These are phyloP conservation scores for Heterodera schachtii DNA, from an alignment of 1,140 invertebrate genomes.

Conservation along the genomic window DNA sequence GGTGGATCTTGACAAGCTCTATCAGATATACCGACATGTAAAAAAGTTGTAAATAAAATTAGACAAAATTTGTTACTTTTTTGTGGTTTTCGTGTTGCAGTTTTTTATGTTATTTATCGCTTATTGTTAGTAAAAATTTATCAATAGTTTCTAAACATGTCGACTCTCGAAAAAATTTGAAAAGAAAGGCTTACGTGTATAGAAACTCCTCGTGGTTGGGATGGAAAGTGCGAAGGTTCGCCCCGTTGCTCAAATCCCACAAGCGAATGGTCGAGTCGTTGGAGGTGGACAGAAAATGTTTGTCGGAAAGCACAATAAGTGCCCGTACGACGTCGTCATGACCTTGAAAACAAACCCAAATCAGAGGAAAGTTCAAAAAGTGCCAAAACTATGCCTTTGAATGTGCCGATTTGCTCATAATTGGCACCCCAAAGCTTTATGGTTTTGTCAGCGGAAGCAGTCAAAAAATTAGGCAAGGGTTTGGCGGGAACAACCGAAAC, in stretches of 20 bases:
- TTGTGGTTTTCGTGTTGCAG: too few relatives aligned
- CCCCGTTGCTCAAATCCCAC: conserved; percentile 74
- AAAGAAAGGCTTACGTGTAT: conserved; percentile 70
- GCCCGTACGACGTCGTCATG: conserved; percentile 88
- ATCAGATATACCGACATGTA: too few relatives aligned
- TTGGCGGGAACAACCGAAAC: conserved; percentile 74
- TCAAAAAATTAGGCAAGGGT: conserved; percentile 33
- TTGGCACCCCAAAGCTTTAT: conserved; percentile 78
- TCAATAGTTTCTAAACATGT: too few relatives aligned
- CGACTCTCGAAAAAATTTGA: too few relatives aligned
- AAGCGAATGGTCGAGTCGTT: conserved; percentile 84
- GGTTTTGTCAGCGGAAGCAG: conserved; percentile 83
- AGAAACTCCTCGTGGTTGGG: conserved; percentile 76
- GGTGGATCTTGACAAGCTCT: too few relatives aligned
- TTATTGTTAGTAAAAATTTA: too few relatives aligned
- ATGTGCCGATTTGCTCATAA: conserved; percentile 66
- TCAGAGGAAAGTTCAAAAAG: conserved; percentile 8
- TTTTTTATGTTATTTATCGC: too few relatives aligned
- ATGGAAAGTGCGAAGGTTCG: conserved; percentile 77
- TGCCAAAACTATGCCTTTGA: conserved; percentile 23
- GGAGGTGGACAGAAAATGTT: conserved; percentile 81
- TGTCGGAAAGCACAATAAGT: conserved; percentile 73
- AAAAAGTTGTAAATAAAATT: too few relatives aligned
- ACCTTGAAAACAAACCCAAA: conserved; percentile 69
- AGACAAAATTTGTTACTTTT: too few relatives aligned